Conservation (phyloP, 2,113 vertebrate species). For the Oreotragus oreotragus region DNA sequence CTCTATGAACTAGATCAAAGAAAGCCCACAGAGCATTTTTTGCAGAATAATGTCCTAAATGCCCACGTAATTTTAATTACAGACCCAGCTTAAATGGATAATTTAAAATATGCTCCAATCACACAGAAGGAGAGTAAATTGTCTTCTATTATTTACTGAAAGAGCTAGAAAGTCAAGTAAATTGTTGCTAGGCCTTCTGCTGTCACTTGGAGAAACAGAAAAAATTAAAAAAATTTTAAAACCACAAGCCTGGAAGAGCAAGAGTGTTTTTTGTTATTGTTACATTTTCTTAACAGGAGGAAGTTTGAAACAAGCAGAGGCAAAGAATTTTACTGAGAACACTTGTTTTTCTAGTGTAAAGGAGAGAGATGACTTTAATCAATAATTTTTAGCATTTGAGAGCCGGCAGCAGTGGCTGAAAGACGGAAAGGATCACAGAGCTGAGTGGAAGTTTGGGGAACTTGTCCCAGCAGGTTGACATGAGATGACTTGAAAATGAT, state of each 20-base stretch:
- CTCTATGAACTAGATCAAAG: slow-evolving; percentile 24
- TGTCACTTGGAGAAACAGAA: slow-evolving; percentile 37
- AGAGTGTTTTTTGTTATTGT: not conserved
- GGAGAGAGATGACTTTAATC: not conserved
- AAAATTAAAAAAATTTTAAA: not conserved
- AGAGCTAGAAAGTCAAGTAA: slow-evolving; percentile 28
- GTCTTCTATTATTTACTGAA: slow-evolving; percentile 54
- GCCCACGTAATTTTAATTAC: slow-evolving; percentile 64
- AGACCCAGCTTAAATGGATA: slow-evolving; percentile 55
- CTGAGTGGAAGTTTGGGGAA: not conserved
- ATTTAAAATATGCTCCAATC: slow-evolving; percentile 63
- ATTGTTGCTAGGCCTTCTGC: not conserved
- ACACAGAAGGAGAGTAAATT: slow-evolving; percentile 56
- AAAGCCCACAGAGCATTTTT: slow-evolving; percentile 35
- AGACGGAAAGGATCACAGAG: not conserved
- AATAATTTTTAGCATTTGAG: slow-evolving; percentile 15
- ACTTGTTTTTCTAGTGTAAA: not conserved
- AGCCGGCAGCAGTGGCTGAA: not conserved
- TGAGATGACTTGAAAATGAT: slow-evolving; percentile 51
- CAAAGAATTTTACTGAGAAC: not conserved
- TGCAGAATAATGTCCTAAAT: slow-evolving; percentile 58
- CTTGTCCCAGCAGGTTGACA: slow-evolving; percentile 41
- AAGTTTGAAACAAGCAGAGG: not conserved
- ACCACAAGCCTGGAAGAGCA: not conserved
- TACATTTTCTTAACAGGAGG: not conserved